A percentile compares a stretch with the other conserved stretches of the same genome.
phyloP scores from a whole-genome alignment of 2,888 invertebrate genomes.

The Cinara cedri region DNA sequence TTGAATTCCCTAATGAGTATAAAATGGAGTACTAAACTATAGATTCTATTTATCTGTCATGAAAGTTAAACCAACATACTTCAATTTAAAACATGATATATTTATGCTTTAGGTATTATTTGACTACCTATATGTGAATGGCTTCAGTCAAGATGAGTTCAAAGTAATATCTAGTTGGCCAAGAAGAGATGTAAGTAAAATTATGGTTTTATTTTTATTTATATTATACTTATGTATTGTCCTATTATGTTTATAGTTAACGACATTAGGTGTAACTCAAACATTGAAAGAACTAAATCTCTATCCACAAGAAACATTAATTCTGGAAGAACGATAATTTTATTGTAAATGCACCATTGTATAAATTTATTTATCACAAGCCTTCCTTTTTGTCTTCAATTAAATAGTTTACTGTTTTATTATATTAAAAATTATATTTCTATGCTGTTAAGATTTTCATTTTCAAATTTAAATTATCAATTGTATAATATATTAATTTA shows the following conservation, averaged over 20 bases:
- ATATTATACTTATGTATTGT: slow-evolving; percentile 31
- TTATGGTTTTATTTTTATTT: background rate
- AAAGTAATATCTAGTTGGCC: slow-evolving; percentile 95
- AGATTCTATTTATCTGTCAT: too few species aligned
- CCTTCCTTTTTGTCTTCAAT: slow-evolving; percentile 18
- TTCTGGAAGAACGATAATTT: slow-evolving; percentile 89
- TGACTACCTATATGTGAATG: slow-evolving; percentile 86
- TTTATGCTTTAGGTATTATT: slow-evolving; percentile 72
- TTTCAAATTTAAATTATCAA: slow-evolving; percentile 29
- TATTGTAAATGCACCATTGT: slow-evolving; percentile 42
- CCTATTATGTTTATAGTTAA: slow-evolving; percentile 69
- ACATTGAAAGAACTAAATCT: slow-evolving; percentile 84
- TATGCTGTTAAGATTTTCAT: slow-evolving; percentile 25
- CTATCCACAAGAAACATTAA: slow-evolving; percentile 92
- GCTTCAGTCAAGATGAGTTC: slow-evolving; percentile 84
- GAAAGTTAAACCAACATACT: too few species aligned
- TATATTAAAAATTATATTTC: slow-evolving; percentile 38
- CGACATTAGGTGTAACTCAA: slow-evolving; percentile 75
- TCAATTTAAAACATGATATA: background rate
- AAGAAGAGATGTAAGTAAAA: slow-evolving; percentile 84
- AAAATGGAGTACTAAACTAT: too few species aligned
- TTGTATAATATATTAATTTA: slow-evolving; percentile 9
- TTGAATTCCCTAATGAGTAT: too few species aligned
- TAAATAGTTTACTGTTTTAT: slow-evolving; percentile 31
- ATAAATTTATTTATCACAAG: slow-evolving; percentile 35